phyloP scores from a whole-genome alignment of 2,113 vertebrate genomes.

The Accipiter cooperii region DNA sequence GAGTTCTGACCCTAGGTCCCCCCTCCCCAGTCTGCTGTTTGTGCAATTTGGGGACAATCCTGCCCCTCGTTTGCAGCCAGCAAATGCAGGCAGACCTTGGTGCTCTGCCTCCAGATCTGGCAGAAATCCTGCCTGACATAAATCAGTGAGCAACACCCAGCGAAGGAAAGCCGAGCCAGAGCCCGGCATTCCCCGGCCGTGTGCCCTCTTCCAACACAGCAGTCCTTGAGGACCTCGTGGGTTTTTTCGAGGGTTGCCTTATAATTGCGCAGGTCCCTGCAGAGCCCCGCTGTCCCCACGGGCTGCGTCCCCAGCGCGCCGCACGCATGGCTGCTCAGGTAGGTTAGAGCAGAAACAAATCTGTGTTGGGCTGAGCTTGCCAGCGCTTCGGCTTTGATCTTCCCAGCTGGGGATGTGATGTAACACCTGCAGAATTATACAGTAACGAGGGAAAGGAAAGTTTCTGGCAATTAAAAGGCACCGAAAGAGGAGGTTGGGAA shows the following conservation, averaged over 20 bases:
- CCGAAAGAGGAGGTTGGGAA: background rate
- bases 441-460: background rate
- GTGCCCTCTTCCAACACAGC: background rate
- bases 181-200: fast-evolving
- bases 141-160: background rate
- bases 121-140: background rate
- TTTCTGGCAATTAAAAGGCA: background rate
- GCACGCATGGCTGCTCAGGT: background rate
- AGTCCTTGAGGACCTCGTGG: fast-evolving
- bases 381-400: slow-evolving; percentile 15
- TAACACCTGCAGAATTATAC: slow-evolving; percentile 29
- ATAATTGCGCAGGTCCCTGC: background rate
- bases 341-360: background rate
- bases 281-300: background rate
- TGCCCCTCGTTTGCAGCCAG: background rate
- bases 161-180: background rate
- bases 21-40: fast-evolving
- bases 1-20: no score
- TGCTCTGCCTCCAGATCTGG: background rate
- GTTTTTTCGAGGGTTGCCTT: background rate
- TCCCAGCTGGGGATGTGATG: background rate
- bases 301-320: background rate
- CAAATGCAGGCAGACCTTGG: background rate
- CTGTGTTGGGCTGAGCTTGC: background rate
- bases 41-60: background rate